Base-by-base conservation (phyloP, 2,888 invertebrate species). In the Rhagium mordax region DNA sequence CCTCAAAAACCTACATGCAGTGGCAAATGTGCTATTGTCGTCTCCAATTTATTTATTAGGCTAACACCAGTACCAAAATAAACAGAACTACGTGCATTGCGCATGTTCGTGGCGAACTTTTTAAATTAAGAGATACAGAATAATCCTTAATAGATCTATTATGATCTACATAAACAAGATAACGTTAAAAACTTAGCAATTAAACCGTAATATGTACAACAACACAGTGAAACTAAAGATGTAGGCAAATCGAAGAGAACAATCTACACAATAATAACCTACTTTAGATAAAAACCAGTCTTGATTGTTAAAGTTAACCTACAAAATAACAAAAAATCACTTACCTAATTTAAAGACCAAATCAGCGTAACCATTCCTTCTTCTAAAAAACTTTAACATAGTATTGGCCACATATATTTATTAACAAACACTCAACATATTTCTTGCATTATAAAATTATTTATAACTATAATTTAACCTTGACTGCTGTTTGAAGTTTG, bases 311-410 rank as follows among this genome's bases (percentile, higher is more conserved):
- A 1, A 48, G 1, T 20, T 16, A 18, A 20, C 53, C 21, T 53
- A 21, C 21, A 53, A 21, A 49, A 48, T 4, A 33, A 60, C 7
- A 27, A n/a, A 33, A 64, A 29, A 16, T n/a, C 21, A 57, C 67
- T 67, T 16, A 67, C 67, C 29, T 67, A 41, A 10, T 41, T 16
- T 55, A 15, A 57, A n/a, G 0, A 15, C 67, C 15, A 67, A 27
- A 6, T 47, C 67, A 18, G 13, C 13, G 47, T 67, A 57, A 5
- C 57, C 67, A 57, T 57, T 67, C 18, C 57, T 55, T 57, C 15
- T 67, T 20, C 24, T 67, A 57, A 33, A 67, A 21, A 47, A 33
- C 24, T 47, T 67, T 67, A 67, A 47, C 67, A 67, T 67, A 67
- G 41, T 67, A 67, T 47, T 47, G 13, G 21, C n/a, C 41, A 57